A percentile compares a stretch with the other conserved stretches of the same genome.
Evolutionary conservation across 2,888 invertebrate species (phyloP).

Genomic region (Orchestes rusci): DNA sequence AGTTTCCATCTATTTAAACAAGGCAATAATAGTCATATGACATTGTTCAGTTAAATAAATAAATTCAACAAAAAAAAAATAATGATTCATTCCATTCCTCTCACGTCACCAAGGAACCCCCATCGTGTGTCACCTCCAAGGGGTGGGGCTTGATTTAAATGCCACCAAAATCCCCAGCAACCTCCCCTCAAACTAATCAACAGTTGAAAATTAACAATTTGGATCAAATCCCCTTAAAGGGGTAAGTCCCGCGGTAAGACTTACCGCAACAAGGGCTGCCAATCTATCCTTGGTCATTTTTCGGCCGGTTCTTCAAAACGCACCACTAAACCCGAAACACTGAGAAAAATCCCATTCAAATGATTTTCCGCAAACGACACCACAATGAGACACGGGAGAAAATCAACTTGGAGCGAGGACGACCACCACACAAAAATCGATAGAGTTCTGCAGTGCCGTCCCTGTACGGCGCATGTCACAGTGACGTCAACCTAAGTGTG

Average conservation of each 20-base stretch:
- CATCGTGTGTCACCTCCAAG: too few relatives aligned
- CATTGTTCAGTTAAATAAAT: too few relatives aligned
- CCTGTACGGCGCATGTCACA: slow-evolving; percentile 46
- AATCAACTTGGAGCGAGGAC: slow-evolving; percentile 28
- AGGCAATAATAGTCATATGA: too few relatives aligned
- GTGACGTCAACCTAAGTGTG: too few relatives aligned
- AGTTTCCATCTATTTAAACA: too few relatives aligned
- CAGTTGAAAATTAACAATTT: slow-evolving; percentile 21
- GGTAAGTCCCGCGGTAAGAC: slow-evolving; percentile 32
- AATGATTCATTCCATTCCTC: too few relatives aligned
- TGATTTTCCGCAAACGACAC: slow-evolving; percentile 56
- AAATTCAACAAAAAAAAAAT: too few relatives aligned
- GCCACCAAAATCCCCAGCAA: slow-evolving; percentile 34
- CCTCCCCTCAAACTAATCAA: slow-evolving; percentile 33
- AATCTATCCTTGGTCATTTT: slow-evolving; percentile 95
- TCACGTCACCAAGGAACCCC: too few relatives aligned
- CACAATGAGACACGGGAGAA: slow-evolving; percentile 55
- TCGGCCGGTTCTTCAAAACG: not conserved
- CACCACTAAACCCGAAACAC: not conserved
- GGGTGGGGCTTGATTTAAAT: slow-evolving; percentile 36
- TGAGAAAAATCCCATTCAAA: slow-evolving; percentile 67
- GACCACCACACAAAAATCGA: slow-evolving; percentile 62
- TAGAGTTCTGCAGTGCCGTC: slow-evolving; percentile 62
- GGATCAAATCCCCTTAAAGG: too few relatives aligned
- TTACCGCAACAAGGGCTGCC: slow-evolving; percentile 92